Evolutionary conservation across 2,797 vertebrate species (phyloP).

Genomic region (Chelon labrosus): DNA sequence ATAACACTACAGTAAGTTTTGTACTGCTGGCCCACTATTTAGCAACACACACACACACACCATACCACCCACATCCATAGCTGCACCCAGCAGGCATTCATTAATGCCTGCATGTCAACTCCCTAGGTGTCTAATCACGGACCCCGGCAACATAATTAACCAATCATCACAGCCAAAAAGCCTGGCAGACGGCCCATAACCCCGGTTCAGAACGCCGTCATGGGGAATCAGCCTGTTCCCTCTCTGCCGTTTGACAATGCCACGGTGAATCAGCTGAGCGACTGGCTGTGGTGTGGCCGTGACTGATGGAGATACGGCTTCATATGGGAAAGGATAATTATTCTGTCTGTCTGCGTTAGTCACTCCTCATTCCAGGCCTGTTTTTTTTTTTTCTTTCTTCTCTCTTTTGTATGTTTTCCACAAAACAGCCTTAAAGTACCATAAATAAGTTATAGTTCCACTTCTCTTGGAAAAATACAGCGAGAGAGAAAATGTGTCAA

Average conservation of each 20-base stretch:
- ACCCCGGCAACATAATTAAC: constrained; percentile 72
- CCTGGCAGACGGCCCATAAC: constrained; percentile 44
- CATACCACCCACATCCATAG: constrained; percentile 23
- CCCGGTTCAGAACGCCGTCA: constrained; percentile 57
- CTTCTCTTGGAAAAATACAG: background rate
- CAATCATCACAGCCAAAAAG: constrained; percentile 64
- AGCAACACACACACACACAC: constrained; percentile 3
- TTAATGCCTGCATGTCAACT: constrained; percentile 58
- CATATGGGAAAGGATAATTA: constrained; percentile 67
- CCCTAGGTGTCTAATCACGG: constrained; percentile 70
- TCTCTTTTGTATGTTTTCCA: background rate
- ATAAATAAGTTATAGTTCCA: constrained; percentile 1
- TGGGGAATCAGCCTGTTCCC: constrained; percentile 54
- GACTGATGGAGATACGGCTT: constrained; percentile 67
- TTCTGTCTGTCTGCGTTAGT: constrained; percentile 72
- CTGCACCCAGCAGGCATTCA: constrained; percentile 52
- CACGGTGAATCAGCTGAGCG: constrained; percentile 61
- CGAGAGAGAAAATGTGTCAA: background rate
- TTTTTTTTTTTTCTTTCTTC: background rate
- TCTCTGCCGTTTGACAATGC: constrained; percentile 52
- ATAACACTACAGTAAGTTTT: constrained; percentile 24
- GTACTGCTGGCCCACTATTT: constrained; percentile 35
- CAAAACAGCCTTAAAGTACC: constrained; percentile 25
- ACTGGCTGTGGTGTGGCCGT: constrained; percentile 54
- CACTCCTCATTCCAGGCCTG: constrained; percentile 44